Conservation (phyloP, 2,113 vertebrate species). For the Bungarus multicinctus region DNA sequence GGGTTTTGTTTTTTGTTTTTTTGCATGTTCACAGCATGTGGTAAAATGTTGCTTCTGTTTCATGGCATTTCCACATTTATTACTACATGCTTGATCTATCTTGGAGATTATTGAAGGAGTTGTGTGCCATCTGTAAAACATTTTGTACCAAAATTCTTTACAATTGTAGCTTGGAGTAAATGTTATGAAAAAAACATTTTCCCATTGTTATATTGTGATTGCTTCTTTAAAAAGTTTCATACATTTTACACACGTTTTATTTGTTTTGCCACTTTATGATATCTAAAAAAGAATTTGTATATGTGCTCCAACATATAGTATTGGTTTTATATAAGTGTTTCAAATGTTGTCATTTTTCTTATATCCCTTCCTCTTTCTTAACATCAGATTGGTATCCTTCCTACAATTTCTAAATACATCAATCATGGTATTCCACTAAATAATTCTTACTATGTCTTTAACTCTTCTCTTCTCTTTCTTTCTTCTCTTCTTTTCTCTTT, state of each 20-base stretch:
- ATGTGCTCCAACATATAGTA: not conserved
- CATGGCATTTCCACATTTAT: not conserved
- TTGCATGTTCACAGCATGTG: not conserved
- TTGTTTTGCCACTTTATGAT: not conserved
- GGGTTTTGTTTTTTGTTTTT: not conserved
- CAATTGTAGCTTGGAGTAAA: not conserved
- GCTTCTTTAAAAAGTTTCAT: not conserved
- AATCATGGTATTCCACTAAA: not conserved
- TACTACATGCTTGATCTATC: not conserved
- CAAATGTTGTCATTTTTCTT: not conserved
- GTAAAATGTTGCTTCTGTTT: not conserved
- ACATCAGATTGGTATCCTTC: not conserved
- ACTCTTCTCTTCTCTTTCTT: no score
- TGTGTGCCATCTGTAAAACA: not conserved
- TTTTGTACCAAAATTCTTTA: not conserved
- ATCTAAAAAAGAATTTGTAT: not conserved
- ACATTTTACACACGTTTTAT: not conserved
- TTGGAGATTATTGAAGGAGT: not conserved
- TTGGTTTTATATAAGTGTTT: not conserved
- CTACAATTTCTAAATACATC: not conserved
- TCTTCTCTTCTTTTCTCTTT: no score
- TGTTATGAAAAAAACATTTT: not conserved
- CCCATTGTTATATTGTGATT: not conserved
- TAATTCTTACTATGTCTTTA: not conserved
- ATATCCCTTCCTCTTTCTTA: not conserved